These are phyloP conservation scores for Corella eumyota DNA, from an alignment of 23 tunicate genomes.

Conservation along the genomic window DNA sequence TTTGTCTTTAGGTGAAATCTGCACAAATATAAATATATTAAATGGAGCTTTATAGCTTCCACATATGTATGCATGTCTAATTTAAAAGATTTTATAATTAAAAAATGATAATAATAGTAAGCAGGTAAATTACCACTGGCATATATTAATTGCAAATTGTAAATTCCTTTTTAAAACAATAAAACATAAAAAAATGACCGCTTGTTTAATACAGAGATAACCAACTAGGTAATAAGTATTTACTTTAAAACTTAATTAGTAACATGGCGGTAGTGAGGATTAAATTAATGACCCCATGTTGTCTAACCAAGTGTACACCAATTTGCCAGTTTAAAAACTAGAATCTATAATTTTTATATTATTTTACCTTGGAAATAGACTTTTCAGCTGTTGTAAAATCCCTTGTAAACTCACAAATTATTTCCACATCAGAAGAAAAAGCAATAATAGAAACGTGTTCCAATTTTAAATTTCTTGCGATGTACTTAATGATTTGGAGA, in stretches of 20 bases:
- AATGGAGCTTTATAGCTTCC: not conserved
- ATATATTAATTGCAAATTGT: no score
- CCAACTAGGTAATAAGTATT: no score
- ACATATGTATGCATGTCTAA: no score
- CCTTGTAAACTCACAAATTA: slow-evolving; percentile 52
- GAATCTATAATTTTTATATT: no score
- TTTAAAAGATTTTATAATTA: no score
- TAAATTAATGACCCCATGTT: not conserved
- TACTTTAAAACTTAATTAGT: no score
- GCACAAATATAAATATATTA: not conserved
- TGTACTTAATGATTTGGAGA: slow-evolving; percentile 18
- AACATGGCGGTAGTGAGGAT: not conserved
- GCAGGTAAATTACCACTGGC: no score
- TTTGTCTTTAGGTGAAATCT: slow-evolving; percentile 26
- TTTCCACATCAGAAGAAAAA: slow-evolving; percentile 32
- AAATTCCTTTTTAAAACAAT: no score
- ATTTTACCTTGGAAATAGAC: slow-evolving; percentile 5
- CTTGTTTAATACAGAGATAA: no score
- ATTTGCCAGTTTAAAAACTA: no score
- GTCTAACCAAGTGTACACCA: not conserved
- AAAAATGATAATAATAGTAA: no score
- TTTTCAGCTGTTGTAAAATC: slow-evolving; percentile 14
- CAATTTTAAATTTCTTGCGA: slow-evolving; percentile 25
- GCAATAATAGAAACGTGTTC: slow-evolving; percentile 52
- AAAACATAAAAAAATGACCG: not conserved